Evolutionary conservation across 2,113 vertebrate species (phyloP), one percentile per base, ranked within the genome.

Genomic region (Vidua macroura): DNA sequence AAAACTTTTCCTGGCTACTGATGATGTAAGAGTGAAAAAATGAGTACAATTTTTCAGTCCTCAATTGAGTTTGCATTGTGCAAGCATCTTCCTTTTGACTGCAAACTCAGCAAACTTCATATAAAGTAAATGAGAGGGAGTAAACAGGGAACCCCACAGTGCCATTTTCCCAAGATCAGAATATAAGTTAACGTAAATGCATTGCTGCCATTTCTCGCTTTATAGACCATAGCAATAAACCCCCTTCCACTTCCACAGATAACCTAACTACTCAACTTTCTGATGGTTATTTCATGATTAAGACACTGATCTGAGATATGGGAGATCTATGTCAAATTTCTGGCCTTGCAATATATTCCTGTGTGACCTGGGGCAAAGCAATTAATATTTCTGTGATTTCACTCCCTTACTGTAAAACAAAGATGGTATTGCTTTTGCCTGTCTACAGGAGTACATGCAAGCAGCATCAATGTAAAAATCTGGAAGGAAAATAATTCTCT

Each of bases 271-370:
- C 69, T 69, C 56, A 55, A 48, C 23, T 8, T 96, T 80, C 44
- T 88, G 35, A 31, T 74, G 44, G 58, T 91, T 69, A 73, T 70
- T 76, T 90, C 17, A 48, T 70, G 33, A 66, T 48, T 83, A 91
- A 77, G 84, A 63, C 48, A 80, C 39, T 52, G 37, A 86, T 70
- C n/a, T 56, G 78, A 80, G 52, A 88, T 35, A 55, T 48, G 59
- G 48, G 75, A 93, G 37, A 94, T 94, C 51, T 70, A 10, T 44
- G 75, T 90, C 63, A 95, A 48, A 46, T 60, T 95, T 90, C 75
- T 88, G 60, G n/a, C 85, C 33, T 33, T 90, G 67, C n/a, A 74
- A 87, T 30, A 83, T 55, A 55, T 46, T 80, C 43, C 35, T 67
- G 24, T 73, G 46, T 86, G 59, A 85, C 82, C 72, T 72, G n/a